phyloP scores from a whole-genome alignment of 2,888 invertebrate species.

The Ectemnius cavifrons region DNA sequence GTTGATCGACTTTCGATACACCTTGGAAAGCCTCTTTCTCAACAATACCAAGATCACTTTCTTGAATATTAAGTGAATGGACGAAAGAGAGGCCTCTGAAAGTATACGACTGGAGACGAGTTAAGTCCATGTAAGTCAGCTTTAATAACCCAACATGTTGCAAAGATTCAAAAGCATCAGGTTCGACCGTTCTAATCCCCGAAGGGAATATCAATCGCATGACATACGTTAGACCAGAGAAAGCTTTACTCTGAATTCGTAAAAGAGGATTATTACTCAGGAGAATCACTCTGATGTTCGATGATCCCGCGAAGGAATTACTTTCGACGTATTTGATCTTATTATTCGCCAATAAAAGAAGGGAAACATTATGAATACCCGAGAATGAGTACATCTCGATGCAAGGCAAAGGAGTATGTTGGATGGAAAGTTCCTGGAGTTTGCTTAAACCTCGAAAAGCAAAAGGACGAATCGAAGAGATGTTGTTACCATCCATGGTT shows the following conservation, averaged over 20 bases:
- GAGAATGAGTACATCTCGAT: slow-evolving; percentile 92
- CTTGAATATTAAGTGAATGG: slow-evolving; percentile 87
- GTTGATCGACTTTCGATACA: slow-evolving; percentile 84
- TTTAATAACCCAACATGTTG: slow-evolving; percentile 90
- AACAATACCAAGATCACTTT: slow-evolving; percentile 89
- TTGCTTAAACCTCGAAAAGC: slow-evolving; percentile 91
- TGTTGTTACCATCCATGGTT: slow-evolving; percentile 92
- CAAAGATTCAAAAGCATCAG: slow-evolving; percentile 89
- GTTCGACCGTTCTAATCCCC: slow-evolving; percentile 86
- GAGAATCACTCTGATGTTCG: slow-evolving; percentile 89
- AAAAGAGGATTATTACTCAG: slow-evolving; percentile 91
- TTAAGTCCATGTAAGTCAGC: slow-evolving; percentile 90
- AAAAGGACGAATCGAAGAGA: slow-evolving; percentile 89
- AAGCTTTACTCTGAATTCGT: slow-evolving; percentile 89
- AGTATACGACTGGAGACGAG: slow-evolving; percentile 84
- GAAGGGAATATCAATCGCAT: slow-evolving; percentile 91
- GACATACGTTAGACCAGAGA: slow-evolving; percentile 90
- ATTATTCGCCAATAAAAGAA: slow-evolving; percentile 85
- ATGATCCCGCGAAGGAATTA: slow-evolving; percentile 92
- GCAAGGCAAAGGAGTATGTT: slow-evolving; percentile 89
- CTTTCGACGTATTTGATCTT: slow-evolving; percentile 85
- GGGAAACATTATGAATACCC: slow-evolving; percentile 88
- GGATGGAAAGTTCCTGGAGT: slow-evolving; percentile 89
- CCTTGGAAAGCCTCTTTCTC: slow-evolving; percentile 87
- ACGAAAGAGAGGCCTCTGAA: slow-evolving; percentile 89